phyloP scores from a whole-genome alignment of 2,797 vertebrate species.

The Typhlichthys subterraneus region DNA sequence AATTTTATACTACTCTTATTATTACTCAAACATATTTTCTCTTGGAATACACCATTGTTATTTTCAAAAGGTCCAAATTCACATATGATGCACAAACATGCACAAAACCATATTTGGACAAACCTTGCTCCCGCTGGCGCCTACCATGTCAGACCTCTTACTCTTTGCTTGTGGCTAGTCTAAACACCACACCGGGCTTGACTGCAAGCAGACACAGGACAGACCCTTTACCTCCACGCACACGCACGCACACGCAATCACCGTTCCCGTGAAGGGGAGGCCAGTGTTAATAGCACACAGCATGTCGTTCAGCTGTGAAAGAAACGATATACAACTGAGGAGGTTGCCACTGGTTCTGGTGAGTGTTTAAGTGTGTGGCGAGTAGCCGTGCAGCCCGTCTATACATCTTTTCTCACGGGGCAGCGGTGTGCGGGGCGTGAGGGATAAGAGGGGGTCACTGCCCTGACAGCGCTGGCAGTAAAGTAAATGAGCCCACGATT shows the following conservation, averaged over 20 bases:
- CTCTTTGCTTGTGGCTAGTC: slow-evolving; percentile 11
- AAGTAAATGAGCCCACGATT: slow-evolving; percentile 17
- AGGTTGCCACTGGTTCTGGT: slow-evolving; percentile 17
- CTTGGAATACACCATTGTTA: too few species aligned
- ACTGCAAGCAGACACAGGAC: slow-evolving; percentile 18
- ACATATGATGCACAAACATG: neutral
- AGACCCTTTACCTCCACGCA: slow-evolving; percentile 3
- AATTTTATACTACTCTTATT: too few species aligned
- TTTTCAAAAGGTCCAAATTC: neutral
- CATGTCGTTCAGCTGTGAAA: slow-evolving; percentile 27
- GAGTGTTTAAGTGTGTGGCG: slow-evolving; percentile 8
- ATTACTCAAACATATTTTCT: too few species aligned
- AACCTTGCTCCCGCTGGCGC: neutral
- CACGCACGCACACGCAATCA: neutral
- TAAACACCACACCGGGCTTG: slow-evolving; percentile 20
- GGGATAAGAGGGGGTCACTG: neutral
- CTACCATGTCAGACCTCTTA: neutral
- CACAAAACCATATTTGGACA: slow-evolving; percentile 1
- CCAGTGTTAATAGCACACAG: slow-evolving; percentile 23
- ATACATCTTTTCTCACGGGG: slow-evolving; percentile 21
- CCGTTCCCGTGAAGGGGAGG: slow-evolving; percentile 25
- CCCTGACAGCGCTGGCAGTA: neutral
- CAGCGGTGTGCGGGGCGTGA: slow-evolving; percentile 17
- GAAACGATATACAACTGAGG: slow-evolving; percentile 23
- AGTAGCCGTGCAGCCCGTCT: neutral